Evolutionary conservation across 2,888 invertebrate genomes (phyloP).

Genomic region (Drosophila lutescens): DNA sequence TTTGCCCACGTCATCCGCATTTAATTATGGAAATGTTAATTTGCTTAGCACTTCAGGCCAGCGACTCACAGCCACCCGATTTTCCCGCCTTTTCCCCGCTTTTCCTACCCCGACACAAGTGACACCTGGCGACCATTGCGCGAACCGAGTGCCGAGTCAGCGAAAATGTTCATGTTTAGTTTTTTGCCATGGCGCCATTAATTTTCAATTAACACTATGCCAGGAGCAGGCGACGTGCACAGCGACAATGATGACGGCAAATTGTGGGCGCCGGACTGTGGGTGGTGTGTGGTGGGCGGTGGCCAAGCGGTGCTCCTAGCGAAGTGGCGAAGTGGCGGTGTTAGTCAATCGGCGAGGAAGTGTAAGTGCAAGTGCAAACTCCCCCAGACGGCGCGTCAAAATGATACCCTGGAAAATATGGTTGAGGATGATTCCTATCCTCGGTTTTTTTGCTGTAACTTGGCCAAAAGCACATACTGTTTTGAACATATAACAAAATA

Average conservation of each 20-base stretch:
- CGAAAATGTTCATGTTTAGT: constrained; percentile 74
- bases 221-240: constrained; percentile 57
- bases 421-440: neutral
- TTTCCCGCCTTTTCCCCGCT: neutral
- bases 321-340: constrained; percentile 12
- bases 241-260: constrained; percentile 12
- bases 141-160: constrained; percentile 51
- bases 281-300: neutral
- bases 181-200: constrained; percentile 77
- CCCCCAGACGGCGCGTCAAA: constrained; percentile 18
- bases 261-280: neutral
- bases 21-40: constrained; percentile 77
- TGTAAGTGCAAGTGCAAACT: constrained; percentile 9
- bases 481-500: too few relatives aligned
- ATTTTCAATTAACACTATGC: constrained; percentile 77
- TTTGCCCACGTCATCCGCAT: constrained; percentile 59
- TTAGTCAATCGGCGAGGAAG: constrained; percentile 7
- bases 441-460: too few relatives aligned
- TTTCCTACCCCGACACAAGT: constrained; percentile 12
- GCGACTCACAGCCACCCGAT: constrained; percentile 7
- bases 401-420: constrained; percentile 1
- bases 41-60: constrained; percentile 68
- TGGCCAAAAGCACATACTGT: too few relatives aligned
- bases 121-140: constrained; percentile 64
- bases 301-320: neutral